Conservation (phyloP, 2,113 vertebrate species). For the Cnemophilus loriae region DNA sequence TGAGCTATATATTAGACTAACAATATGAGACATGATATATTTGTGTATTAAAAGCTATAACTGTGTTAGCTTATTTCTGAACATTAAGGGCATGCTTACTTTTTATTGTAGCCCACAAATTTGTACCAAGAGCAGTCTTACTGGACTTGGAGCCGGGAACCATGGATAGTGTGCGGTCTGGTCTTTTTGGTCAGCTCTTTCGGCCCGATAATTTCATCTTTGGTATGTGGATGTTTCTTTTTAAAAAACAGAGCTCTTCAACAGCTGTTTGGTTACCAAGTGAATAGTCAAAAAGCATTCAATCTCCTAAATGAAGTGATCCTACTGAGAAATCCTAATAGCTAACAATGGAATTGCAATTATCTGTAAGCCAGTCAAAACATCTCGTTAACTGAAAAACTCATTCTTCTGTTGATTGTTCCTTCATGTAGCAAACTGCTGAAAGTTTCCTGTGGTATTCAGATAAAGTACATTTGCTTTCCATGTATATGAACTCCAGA, state of each 20-base stretch:
- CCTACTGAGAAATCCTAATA: neutral
- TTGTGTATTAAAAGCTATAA: neutral
- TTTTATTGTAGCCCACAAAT: slow-evolving; percentile 83
- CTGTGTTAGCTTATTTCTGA: neutral
- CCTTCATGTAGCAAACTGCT: neutral
- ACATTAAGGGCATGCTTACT: neutral
- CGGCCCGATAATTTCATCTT: slow-evolving; percentile 95
- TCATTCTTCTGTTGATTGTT: neutral
- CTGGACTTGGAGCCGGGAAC: slow-evolving; percentile 93
- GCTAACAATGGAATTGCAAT: neutral
- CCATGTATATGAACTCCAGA: neutral
- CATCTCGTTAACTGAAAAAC: neutral
- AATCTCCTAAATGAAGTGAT: neutral
- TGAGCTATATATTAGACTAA: neutral
- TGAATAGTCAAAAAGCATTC: neutral
- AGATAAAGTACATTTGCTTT: neutral
- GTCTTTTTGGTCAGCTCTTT: slow-evolving; percentile 90
- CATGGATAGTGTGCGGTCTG: slow-evolving; percentile 93
- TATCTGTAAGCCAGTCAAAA: neutral
- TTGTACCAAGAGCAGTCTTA: slow-evolving; percentile 86
- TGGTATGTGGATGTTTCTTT: slow-evolving; percentile 68
- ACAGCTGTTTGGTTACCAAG: neutral
- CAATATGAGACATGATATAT: neutral
- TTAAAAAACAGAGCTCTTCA: neutral
- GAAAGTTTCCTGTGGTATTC: neutral